Evolutionary conservation across 2,888 invertebrate genomes (phyloP), one percentile per base, ranked within the genome.

Genomic region (Drosophila anomalata): DNA sequence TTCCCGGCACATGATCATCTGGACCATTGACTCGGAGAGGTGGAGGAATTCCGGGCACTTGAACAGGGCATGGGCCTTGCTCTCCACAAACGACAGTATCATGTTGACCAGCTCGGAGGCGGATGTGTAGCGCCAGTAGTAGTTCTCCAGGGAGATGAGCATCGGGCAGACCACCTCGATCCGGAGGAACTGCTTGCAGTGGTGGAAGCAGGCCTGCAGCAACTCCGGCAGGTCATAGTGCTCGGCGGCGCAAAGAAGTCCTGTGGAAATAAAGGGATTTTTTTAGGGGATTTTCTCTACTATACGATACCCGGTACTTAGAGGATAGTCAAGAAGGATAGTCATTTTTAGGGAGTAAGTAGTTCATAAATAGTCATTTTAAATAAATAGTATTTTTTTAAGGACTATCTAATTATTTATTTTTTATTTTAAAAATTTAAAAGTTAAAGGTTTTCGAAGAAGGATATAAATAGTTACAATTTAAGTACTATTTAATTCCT

Each of bases 121-220:
- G 62, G 97, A 97, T 36, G 97, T 97, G 92, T 98, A 98, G 74
- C 98, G 94, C 98, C 98, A 98, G 91, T 97, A 97, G 92, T 98
- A 98, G 91, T 97, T 98, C 92, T 98, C 98, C 90, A 98, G 92
- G 46, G 97, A 96, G 91, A 96, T 96, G 61, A 98, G 93, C 98
- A 98, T 98, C 77, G 95, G 95, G 92, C 97, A 97, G 90, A 96
- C 97, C 89, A 97, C 96, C 92, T 97, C 97, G 91, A 97, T 96
- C 82, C 97, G 94, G 39, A 98, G 93, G 91, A 97, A 97, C 91
- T 98, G 97, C 91, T 98, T 98, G 85, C 97, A 97, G 89, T 98
- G 98, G 90, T 98, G 98, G 93, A 98, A 98, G 92, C 98, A 98
- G 11, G 98, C 98, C 90, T 98, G 97, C 70, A 98, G 93, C 58